Conservation (phyloP, 2,113 vertebrate genomes). For the Ifrita kowaldi region DNA sequence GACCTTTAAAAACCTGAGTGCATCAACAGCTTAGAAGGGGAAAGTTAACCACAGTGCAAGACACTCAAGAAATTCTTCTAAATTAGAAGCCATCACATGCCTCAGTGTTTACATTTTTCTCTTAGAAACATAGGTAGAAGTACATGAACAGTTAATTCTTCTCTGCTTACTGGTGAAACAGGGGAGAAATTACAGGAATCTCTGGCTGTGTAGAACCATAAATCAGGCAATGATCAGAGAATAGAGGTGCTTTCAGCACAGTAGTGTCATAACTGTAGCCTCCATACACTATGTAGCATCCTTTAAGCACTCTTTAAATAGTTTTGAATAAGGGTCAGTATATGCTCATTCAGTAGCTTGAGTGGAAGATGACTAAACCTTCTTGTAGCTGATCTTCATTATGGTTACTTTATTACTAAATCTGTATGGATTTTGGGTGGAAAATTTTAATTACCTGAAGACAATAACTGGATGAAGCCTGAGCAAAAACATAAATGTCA, state of each 20-base stretch:
- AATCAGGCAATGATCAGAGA: neutral
- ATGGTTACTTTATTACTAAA: neutral
- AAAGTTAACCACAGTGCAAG: neutral
- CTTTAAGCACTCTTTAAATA: neutral
- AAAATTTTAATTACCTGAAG: neutral
- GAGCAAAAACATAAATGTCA: neutral
- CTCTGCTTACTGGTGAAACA: rapidly evolving
- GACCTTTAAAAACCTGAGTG: neutral
- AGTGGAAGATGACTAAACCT: neutral
- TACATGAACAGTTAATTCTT: neutral
- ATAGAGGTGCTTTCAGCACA: neutral
- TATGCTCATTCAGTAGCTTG: neutral
- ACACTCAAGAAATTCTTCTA: neutral
- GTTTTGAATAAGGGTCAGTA: neutral
- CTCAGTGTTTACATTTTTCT: neutral
- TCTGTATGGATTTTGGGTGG: neutral
- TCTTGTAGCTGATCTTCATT: neutral
- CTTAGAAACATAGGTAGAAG: neutral
- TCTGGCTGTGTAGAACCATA: neutral
- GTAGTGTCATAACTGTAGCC: neutral
- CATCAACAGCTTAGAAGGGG: neutral
- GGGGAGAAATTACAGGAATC: neutral
- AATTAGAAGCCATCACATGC: neutral
- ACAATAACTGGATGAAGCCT: neutral
- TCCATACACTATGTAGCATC: neutral